Evolutionary conservation across 2,888 invertebrate species (phyloP), one percentile per base, ranked within the genome.

Genomic region (Sarcophaga caerulescens): DNA sequence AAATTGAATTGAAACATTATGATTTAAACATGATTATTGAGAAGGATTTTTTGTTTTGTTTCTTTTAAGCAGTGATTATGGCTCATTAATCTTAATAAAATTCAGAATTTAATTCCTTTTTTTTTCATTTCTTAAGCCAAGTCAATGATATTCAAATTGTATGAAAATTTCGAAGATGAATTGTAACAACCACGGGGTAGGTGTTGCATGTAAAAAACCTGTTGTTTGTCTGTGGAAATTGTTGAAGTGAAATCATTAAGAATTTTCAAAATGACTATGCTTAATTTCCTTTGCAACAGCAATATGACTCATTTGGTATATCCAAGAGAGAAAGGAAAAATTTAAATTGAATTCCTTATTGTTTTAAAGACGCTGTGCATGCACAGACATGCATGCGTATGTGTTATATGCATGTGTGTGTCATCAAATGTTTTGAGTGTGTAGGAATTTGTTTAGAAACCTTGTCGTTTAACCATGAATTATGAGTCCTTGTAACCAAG

Each of bases 51-150:
- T 47, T 14, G 12, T 14, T 10, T 35, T 35, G 8, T 35, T 35
- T 35, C 35, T 35, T 35, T 63, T 45, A 62, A 11, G 17, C 5
- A 73, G 35, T 80, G 60, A 80, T 77, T 60, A 65, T 52, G 60
- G 78, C 87, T 88, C 89, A 89, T 89, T 89, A 88, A 89, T 89
- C 89, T 89, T 89, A 88, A 89, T 89, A 89, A 88, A 88, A 84
- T 86, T 85, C 68, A 74, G 71, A 71, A 80, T 23, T 85, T 45
- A 69, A 79, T 14, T 52, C 1, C 0, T 47, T 17, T 4, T 47
- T 47, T 47, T 47, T 47, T 47, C 4, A 3, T 47, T 12, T 17
- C 17, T 52, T 52, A 52, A 52, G 14, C 17, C 52, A 52, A 52
- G 35, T 10, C 35, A 35, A 14, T 12, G 52, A 52, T 52, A 14